A percentile compares a stretch with the other conserved stretches of the same genome.
These are phyloP conservation scores for Brenthis hecate DNA, from an alignment of 2,888 invertebrate species.

Conservation along the genomic window DNA sequence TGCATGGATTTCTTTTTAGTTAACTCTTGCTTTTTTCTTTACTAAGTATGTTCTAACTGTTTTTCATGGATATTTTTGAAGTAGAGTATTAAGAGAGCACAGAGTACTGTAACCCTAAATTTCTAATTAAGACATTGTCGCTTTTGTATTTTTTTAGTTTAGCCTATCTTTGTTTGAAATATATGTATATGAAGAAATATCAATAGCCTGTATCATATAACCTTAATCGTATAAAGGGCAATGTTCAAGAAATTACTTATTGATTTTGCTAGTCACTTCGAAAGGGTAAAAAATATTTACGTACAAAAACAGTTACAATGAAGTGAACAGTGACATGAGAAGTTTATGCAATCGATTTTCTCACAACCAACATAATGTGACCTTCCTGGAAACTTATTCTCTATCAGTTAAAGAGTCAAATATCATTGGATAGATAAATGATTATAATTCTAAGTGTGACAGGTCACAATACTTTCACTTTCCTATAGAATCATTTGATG, in stretches of 20 bases:
- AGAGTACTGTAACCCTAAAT: no score
- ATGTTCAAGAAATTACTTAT: neutral
- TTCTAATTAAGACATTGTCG: no score
- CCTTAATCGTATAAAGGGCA: no score
- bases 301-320: conserved; percentile 33
- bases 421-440: conserved; percentile 34
- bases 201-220: no score
- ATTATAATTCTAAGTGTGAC: conserved; percentile 44
- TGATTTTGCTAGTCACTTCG: neutral
- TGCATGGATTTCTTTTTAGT: no score
- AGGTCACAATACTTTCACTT: conserved; percentile 53
- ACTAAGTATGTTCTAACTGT: no score
- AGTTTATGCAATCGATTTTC: conserved; percentile 35
- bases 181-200: no score
- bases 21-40: no score
- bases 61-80: no score
- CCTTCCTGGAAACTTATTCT: conserved; percentile 19
- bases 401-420: conserved; percentile 22
- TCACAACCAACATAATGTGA: conserved; percentile 35
- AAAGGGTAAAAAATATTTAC: conserved; percentile 18
- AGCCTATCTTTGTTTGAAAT: no score
- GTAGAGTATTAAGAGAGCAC: no score
- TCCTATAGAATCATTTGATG: conserved; percentile 37
- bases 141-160: no score
- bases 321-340: conserved; percentile 36